Evolutionary conservation across 2,797 vertebrate genomes (phyloP).

Genomic region (Sebastes trivittatus): DNA sequence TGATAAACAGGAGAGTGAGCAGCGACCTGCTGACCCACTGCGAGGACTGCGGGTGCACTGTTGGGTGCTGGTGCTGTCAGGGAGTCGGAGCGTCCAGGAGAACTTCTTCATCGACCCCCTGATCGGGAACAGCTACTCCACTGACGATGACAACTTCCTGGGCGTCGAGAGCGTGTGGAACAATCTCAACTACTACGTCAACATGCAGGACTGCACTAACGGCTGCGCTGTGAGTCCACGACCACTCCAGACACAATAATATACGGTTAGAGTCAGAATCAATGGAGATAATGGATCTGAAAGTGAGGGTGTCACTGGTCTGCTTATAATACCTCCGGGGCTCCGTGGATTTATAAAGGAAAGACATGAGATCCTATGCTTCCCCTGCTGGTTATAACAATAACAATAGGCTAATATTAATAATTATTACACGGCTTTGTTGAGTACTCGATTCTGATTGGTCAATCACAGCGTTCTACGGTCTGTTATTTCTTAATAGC

Average conservation of each 20-base stretch:
- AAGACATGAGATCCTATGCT: too few species aligned
- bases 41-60: constrained; percentile 87
- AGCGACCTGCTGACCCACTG: constrained; percentile 74
- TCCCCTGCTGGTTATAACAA: too few species aligned
- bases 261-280: neutral
- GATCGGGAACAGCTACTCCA: constrained; percentile 81
- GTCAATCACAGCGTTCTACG: too few species aligned
- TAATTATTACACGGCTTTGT: too few species aligned
- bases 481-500: too few species aligned
- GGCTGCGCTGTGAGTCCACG: constrained; percentile 83
- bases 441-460: too few species aligned
- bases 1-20: constrained; percentile 69
- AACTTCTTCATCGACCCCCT: constrained; percentile 93
- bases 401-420: too few species aligned
- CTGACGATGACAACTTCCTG: constrained; percentile 82
- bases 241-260: rapidly evolving
- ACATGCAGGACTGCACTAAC: constrained; percentile 90
- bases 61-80: constrained; percentile 91
- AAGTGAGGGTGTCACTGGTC: neutral
- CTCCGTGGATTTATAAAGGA: too few species aligned
- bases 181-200: constrained; percentile 91
- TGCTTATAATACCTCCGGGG: too few species aligned
- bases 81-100: constrained; percentile 84
- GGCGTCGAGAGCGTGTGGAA: constrained; percentile 95
- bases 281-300: neutral